Evolutionary conservation across 2,888 invertebrate species (phyloP), one percentile per base, ranked within the genome.

Genomic region (Blera fallax): DNA sequence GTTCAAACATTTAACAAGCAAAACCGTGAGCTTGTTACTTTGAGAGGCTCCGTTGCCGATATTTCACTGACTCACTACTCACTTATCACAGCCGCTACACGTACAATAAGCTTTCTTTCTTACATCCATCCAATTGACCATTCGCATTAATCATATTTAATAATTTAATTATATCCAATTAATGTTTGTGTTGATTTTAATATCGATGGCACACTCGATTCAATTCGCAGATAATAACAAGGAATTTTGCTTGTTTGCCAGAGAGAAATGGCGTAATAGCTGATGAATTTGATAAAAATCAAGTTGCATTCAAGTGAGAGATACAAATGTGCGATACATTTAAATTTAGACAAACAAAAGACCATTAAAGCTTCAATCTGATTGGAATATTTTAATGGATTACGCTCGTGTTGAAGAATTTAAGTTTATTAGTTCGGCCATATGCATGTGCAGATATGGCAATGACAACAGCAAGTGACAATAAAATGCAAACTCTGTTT

Each of bases 101-200:
- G n/a, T n/a, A 29, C 32, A 56, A 7, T 16, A 3, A 29, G 8
- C 24, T 72, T 60, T 72, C 60, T 52, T 52, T 40, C 52, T 6
- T 52, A 21, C 60, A 50, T 43, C 40, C 62, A 40, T 21, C 4
- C 24, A 4, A n/a, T n/a, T 60, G 16, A n/a, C 58, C 54, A 45
- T 10, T 69, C 45, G 29, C 56, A 76, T 70, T 54, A 76, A 70
- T 70, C 74, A 76, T 74, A 69, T 48, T 81, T 62, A 62, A 58
- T 69, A 69, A 76, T 50, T 70, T 43, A 81, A 81, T 76, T 76
- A 70, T 24, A 64, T 48, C 64, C 67, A 81, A 64, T 81, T 74
- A 80, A 79, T 48, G 73, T 8, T 60, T 43, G 50, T 73, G 72
- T 65, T 78, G 67, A 52, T 77, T 69, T 60, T 73, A 60, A 60